phyloP scores from a whole-genome alignment of 2,888 invertebrate species.

The Ennomos erosarius region DNA sequence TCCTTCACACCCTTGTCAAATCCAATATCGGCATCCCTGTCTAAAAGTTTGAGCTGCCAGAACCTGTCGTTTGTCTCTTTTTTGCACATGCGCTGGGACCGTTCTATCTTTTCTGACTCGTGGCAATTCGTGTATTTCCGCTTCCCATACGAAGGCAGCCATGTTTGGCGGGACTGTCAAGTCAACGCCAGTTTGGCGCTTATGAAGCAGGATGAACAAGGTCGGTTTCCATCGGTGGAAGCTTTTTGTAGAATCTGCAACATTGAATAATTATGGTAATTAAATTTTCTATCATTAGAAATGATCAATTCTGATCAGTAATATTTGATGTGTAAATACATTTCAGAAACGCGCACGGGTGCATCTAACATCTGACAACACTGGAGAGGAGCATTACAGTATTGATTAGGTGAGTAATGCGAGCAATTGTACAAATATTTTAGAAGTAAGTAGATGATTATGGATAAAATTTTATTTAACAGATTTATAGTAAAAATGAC shows the following conservation, averaged over 20 bases:
- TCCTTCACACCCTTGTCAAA: slow-evolving; percentile 73
- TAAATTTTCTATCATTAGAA: slow-evolving; percentile 14
- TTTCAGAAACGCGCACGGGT: slow-evolving; percentile 55
- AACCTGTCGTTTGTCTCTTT: slow-evolving; percentile 78
- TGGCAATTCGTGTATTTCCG: slow-evolving; percentile 82
- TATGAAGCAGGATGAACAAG: slow-evolving; percentile 73
- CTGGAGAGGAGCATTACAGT: slow-evolving; percentile 25
- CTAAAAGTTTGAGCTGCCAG: slow-evolving; percentile 72
- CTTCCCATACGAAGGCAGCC: slow-evolving; percentile 82
- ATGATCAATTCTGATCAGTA: slow-evolving; percentile 22
- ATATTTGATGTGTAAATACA: slow-evolving; percentile 44
- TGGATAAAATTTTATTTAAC: too few relatives aligned
- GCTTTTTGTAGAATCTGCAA: slow-evolving; percentile 52
- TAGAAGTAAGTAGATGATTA: too few relatives aligned
- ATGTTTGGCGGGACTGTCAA: slow-evolving; percentile 84
- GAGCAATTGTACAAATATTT: neutral
- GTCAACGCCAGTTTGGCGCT: slow-evolving; percentile 83
- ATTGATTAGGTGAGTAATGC: slow-evolving; percentile 39
- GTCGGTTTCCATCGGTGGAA: slow-evolving; percentile 67
- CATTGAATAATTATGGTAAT: slow-evolving; percentile 35
- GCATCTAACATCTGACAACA: slow-evolving; percentile 12
- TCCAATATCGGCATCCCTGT: slow-evolving; percentile 72
- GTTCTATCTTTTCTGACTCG: slow-evolving; percentile 79
- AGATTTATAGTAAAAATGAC: too few relatives aligned
- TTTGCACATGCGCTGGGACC: slow-evolving; percentile 68